Base-by-base conservation (phyloP, 2,797 vertebrate species). In the Spondyliosoma cantharus region DNA sequence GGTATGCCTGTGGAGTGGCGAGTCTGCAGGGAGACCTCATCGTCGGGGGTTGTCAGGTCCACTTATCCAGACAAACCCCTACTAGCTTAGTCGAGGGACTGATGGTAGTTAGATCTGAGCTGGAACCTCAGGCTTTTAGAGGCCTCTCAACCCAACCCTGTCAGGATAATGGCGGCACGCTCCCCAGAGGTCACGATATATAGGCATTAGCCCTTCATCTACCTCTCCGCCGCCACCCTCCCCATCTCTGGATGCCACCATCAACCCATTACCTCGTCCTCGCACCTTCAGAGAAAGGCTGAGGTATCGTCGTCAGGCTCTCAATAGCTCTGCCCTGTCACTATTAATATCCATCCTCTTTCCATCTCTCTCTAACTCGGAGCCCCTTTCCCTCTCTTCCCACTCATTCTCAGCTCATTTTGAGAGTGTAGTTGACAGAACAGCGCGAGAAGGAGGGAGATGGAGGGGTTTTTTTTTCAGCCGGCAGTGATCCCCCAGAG, bases 51-150 rank as follows among this genome's bases (percentile, higher is more conserved):
- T 92, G 91, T 92, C 90, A 85, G 79, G 73, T 85, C 83, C 83
- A 87, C 85, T 93, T 90, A 91, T 83, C 71, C 74, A 76, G 83
- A 84, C 86, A 85, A 84, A 72, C 76, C 81, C 46, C 43, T 45
- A 32, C 81, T 71, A 76, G 78, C 80, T 84, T 61, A 82, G 82
- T 82, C 60, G 14, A 29, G 75, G 83, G 80, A 83, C 75, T 37
- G 73, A 65, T 64, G 63, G 27, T 86, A 62, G 85, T 88, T 85
- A 81, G 81, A 81, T 84, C 83, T 76, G 77, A 68, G 82, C 76
- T 58, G 75, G 71, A 84, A 87, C 75, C 82, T 52, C 45, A 48
- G 84, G 85, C 92, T 93, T 94, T 94, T 87, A 93, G 87, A 87
- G 80, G 67, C 77, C 84, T 90, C 71, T 82, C 78, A 76, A 76